phyloP scores from a whole-genome alignment of 1,140 invertebrate genomes.

The Phenacoccus solenopsis region DNA sequence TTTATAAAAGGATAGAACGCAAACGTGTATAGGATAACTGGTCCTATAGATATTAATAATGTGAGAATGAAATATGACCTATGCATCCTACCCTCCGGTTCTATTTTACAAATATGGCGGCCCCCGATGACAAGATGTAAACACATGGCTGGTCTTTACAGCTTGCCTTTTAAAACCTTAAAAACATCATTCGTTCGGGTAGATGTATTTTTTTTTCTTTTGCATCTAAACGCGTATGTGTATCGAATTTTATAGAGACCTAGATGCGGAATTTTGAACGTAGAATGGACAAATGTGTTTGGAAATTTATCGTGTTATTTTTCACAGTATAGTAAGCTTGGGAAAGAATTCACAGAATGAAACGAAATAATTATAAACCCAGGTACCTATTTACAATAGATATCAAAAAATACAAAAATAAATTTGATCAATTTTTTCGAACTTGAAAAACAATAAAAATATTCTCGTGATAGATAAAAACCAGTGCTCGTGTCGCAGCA shows the following conservation, averaged over 20 bases:
- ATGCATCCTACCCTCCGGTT: slow-evolving; percentile 9
- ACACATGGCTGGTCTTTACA: slow-evolving; percentile 11
- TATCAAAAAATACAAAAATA: no score
- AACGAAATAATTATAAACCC: no score
- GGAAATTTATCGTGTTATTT: no score
- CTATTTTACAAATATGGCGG: slow-evolving; percentile 13
- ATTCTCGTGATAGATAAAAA: no score
- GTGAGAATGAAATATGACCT: slow-evolving; percentile 16
- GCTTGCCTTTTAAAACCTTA: slow-evolving; percentile 7
- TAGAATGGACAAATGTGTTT: no score
- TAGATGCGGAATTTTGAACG: no score
- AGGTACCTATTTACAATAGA: no score
- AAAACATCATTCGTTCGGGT: slow-evolving; percentile 1
- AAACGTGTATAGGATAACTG: not conserved
- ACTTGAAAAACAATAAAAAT: no score
- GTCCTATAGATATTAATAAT: slow-evolving; percentile 12
- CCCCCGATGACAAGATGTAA: slow-evolving; percentile 11
- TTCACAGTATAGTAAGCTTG: no score
- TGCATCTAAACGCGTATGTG: not conserved
- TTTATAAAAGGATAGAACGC: not conserved
- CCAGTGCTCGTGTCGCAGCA: no score
- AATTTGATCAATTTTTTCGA: no score
- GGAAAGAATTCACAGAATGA: no score
- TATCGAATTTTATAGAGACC: not conserved
- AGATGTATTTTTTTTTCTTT: not conserved